Base-by-base conservation (phyloP, 1,140 invertebrate species). In the Coptotermes formosanus region DNA sequence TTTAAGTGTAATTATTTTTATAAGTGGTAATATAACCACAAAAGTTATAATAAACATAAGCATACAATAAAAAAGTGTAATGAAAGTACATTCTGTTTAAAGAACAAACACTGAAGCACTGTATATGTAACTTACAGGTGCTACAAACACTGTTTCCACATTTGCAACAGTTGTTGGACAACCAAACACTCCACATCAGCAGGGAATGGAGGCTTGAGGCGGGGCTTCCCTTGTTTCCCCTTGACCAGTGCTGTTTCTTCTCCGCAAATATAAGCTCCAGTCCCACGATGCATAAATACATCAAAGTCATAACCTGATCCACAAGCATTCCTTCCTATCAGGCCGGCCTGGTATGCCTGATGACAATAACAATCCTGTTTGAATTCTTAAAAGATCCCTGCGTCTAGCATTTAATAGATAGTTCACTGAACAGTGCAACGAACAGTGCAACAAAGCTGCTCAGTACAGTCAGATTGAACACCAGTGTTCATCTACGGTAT, bases 161-260 rank as follows among this genome's bases (percentile, higher is more conserved):
- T 99, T 99, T 23, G 97, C 96, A 1, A 99, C 98, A 48, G 98
- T 99, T 2, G 99, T 99, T 0, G 99, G 99, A 89, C 99, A 99
- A 3, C 99, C 99, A 91, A 99, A 99, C 0, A 99, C 94, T 82
- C 99, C 85, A 99, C 95, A 92, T 99, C 98, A 90, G 99, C 99
- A 12, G 99, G 99, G 92, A 99, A 99, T 87, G 99, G 99, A 1
- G 99, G 99, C 93, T 99, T 99, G 86, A 99, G 92, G 82, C 99
- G 94, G 0, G 99, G 99, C 92, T 99, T 99, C 84, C 99, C 99
- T 90, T 99, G 98, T 91, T 99, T 99, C 8, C 99, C 99, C 92
- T 99, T 99, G 89, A 99, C 99, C 7, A 99, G 92, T 14, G 99
- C 98, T 0, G 99, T 99, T 92, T 99, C 99, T 91, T 99, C 99